These are phyloP conservation scores for Heterotis niloticus DNA, from an alignment of 2,113 vertebrate species.

Conservation along the genomic window DNA sequence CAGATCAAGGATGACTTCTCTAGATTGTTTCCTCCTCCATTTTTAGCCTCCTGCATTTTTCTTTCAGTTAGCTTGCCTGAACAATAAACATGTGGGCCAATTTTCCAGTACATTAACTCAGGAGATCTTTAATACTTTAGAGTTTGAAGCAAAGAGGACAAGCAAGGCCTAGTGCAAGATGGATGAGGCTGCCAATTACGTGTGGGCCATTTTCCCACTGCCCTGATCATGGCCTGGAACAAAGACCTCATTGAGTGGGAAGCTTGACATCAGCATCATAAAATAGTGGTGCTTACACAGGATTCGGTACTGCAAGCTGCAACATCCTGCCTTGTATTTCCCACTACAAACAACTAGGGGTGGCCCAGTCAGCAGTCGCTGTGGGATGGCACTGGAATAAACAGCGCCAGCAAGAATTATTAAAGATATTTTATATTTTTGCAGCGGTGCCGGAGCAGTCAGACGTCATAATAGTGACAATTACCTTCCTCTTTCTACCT, in stretches of 20 bases:
- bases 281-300: conserved; percentile 96
- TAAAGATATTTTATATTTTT: conserved; percentile 47
- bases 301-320: conserved; percentile 94
- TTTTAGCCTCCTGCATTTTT: conserved; percentile 70
- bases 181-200: conserved; percentile 89
- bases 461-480: no score
- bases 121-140: conserved; percentile 86
- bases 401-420: conserved; percentile 71
- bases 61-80: conserved; percentile 85
- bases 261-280: conserved; percentile 99
- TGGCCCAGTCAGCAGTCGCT: conserved; percentile 76
- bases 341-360: conserved; percentile 72
- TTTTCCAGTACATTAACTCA: conserved; percentile 99
- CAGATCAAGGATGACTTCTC: conserved; percentile 64
- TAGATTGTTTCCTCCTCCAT: conserved; percentile 66
- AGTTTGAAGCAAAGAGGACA: conserved; percentile 67
- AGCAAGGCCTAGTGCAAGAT: conserved; percentile 81
- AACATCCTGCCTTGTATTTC: conserved; percentile 77
- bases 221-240: conserved; percentile 86
- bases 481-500: no score
- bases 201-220: conserved; percentile 95
- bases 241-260: conserved; percentile 97
- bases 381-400: conserved; percentile 64
- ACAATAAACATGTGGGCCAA: conserved; percentile 98
- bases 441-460: not conserved